phyloP scores from a whole-genome alignment of 2,113 vertebrate species.

The Eonycteris spelaea region DNA sequence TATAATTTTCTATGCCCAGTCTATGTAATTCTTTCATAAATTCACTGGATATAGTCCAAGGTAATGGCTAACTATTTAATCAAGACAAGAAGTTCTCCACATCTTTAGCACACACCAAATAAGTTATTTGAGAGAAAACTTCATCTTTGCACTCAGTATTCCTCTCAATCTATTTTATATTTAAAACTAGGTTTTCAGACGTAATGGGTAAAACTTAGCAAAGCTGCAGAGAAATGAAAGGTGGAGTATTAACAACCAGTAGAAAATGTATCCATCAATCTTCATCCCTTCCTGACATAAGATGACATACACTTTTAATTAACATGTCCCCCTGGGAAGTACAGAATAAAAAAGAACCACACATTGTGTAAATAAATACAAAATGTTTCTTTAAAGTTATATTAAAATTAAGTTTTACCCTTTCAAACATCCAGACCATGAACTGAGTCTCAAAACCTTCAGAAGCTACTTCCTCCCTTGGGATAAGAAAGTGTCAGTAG shows the following conservation, averaged over 20 bases:
- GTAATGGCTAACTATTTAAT: not conserved
- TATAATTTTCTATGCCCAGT: not conserved
- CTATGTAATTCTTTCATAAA: not conserved
- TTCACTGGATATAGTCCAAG: not conserved
- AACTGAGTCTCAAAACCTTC: not conserved
- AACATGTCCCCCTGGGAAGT: slow-evolving; percentile 36
- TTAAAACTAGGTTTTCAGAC: slow-evolving; percentile 23
- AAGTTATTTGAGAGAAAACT: not conserved
- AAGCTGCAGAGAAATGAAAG: slow-evolving; percentile 42
- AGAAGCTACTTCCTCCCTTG: not conserved
- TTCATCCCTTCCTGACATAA: slow-evolving; percentile 3
- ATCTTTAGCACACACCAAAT: not conserved
- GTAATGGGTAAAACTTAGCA: not conserved
- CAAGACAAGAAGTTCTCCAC: not conserved
- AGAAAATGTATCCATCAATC: slow-evolving; percentile 30
- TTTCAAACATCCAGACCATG: slow-evolving; percentile 7
- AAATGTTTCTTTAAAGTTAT: slow-evolving; percentile 51
- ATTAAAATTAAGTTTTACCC: slow-evolving; percentile 44
- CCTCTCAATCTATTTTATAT: not conserved
- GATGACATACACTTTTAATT: slow-evolving; percentile 59
- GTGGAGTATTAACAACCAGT: slow-evolving; percentile 29
- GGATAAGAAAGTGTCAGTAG: not conserved
- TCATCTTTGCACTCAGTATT: not conserved
- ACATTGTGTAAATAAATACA: slow-evolving; percentile 49
- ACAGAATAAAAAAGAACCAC: slow-evolving; percentile 18